Base-by-base conservation (phyloP, 1,140 invertebrate species). In the Drosophila tani region DNA sequence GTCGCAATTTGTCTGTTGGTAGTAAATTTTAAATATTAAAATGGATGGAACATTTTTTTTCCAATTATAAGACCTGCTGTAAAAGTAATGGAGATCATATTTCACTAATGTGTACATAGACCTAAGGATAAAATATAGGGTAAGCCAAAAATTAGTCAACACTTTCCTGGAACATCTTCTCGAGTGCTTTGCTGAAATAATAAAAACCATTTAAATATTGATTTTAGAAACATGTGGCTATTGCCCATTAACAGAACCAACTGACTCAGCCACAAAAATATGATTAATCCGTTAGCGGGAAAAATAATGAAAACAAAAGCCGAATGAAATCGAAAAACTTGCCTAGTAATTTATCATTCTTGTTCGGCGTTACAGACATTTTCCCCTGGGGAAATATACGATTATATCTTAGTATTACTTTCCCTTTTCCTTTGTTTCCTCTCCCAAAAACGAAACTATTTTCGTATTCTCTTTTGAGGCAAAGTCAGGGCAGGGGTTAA, bases 341-440 rank as follows among this genome's bases (percentile, higher is more conserved):
- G 43, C 11, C 46, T 40, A 38, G n/a, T 69, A 32, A 67, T 55
- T 68, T 69, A 66, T 66, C 66, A 64, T 38, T 64, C 21, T 14
- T 0, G 24, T 35, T 45, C 2, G 32, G 24, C 41, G 24, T 27
- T 51, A 70, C 21, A 70, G 17, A 41, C n/a, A 51, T 32, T 43
- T 65, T 35, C 32, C 64, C 58, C 43, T 15, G 5, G 46, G 59
- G 29, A 53, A 46, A 67, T 55, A 43, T 46, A 64, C 43, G 29
- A 21, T 38, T 47, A 38, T 63, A 19, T 15, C 63, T 40, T 32
- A 8, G 12, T 27, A 45, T 19, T 68, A 70, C 67, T 70, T 70
- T 70, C 67, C 67, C 49, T 70, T 70, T 70, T 46, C 12, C 38
- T 29, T 38, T 41, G 57, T 40, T n/a, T 49, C 21, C 9, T 27